Base-by-base conservation (phyloP, 2,113 vertebrate genomes). In the Tretioscincus oriximinensis region DNA sequence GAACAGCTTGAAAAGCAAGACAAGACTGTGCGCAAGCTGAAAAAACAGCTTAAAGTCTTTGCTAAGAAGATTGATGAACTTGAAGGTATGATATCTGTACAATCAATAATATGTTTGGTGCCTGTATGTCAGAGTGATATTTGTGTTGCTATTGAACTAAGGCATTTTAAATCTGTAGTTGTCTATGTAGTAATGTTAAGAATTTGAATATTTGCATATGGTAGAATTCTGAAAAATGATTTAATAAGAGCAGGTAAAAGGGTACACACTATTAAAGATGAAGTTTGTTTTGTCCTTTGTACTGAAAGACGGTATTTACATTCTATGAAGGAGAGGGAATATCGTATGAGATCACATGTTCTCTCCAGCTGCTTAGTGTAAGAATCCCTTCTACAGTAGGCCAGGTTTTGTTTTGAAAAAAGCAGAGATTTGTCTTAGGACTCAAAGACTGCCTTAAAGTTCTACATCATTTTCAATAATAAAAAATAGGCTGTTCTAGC, bases 1-100 rank as follows among this genome's bases (percentile, higher is more conserved):
- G 98, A 99, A 88, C 98, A 99, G 92, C 93, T 99, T 87, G 98
- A 99, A 94, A 99, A 99, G 87, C 98, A 99, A 91, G 98, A 99
- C 92, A 97, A 98, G 93, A 99, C 97, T n/a, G 97, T 99, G 81
- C 97, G 98, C 81, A 99, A 99, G 90, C 95, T 99, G 72, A 99
- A 99, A 94, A 99, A 99, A 84, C 98, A 99, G 90, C 92, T 99
- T 69, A 99, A 99, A 95, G 97, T 99, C 16, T 99, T 98, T 90
- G 97, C 97, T 63, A 99, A 99, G 94, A 99, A 99, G 95, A 99
- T 99, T 0, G 97, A 96, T 65, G 98, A 99, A 93, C 96, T 99
- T 64, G 98, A 99, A 97, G 98, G 98, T 99, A 96, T 29, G 41
- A 10, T 45, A 28, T 73, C 84, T 83, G 77, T 77, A 28, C 81